Base-by-base conservation (phyloP, 2,888 invertebrate genomes). In the Leucozona laternaria region DNA sequence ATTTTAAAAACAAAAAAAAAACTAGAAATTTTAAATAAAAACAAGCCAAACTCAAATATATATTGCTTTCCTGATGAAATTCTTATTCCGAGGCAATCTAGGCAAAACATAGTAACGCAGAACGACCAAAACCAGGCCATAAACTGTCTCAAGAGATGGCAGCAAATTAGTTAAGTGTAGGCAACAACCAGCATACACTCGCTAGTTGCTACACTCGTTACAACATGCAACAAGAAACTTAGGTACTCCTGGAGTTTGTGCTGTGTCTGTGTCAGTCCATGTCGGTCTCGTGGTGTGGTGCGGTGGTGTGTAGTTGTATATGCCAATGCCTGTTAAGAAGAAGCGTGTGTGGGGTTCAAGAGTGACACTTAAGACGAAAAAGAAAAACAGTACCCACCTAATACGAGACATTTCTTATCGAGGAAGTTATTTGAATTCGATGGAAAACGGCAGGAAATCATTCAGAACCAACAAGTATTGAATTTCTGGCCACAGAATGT, bases 101-200 rank as follows among this genome's bases (percentile, higher is more conserved):
- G 28, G 43, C 57, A 48, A 72, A 31, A 57, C 17, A 72, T 25
- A 45, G 73, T 50, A 70, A 73, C 68, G 58, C 78, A 71, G 22
- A 72, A 71, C 75, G 75, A 78, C 77, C 80, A 20, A 82, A 86
- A 82, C 73, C 77, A 78, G 70, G 78, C 86, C 78, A 82, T 86
- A 86, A 86, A 86, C 78, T 86, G 82, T 86, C 86, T 82, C 86
- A 86, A 82, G 86, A 70, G 75, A 86, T 75, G 82, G 78, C 86
- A 82, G 85, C 78, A 86, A 86, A 86, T 86, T 86, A 86, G 86
- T 86, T 82, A 82, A 86, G 86, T 86, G 86, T 82, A 86, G 86
- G 86, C 86, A 86, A 86, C 73, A 86, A 82, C 73, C 82, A 75
- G 64, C 78, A 68, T 76, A 73, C 72, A 28, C 64, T 64, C 28